Evolutionary conservation across 2,113 vertebrate genomes (phyloP), one percentile per base, ranked within the genome.

Genomic region (Rhipidura dahli): DNA sequence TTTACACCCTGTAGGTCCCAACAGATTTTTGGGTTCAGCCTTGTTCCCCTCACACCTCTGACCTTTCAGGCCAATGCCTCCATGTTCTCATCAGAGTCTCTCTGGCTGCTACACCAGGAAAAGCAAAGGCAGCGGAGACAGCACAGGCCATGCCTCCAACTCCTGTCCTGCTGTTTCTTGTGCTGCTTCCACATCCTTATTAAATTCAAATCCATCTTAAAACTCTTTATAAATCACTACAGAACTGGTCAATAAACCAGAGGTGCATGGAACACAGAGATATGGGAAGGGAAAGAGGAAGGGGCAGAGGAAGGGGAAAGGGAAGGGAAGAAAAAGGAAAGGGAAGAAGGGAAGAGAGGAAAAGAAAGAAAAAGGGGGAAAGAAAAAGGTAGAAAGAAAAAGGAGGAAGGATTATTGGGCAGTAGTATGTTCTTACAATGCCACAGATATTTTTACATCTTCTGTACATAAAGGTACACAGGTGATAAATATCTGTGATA

Each of bases 41-140:
- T 50, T 40, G 35, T 31, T 49, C 26, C 27, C 45, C 54, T 82
- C 63, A 27, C 13, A 15, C 17, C 53, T 47, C 13, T 18, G 35
- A 65, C 10, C 28, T 53, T 59, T 13, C 4, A 54, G 39, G 39
- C 8, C 33, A 28, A 10, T 8, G 23, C 18, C n/a, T 40, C 56
- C 30, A 18, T 0, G 37, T 57, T 26, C 26, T 53, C n/a, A 12
- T 53, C 35, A 16, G 42, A 69, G 26, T 22, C 71, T 63, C 49
- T 47, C 3, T 27, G 39, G 75, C 39, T 84, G 42, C 61, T 37
- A 9, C 35, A 5, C 17, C 11, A 42, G 72, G 30, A 68, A 37
- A 57, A 47, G 30, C 26, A 77, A 53, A 1, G 12, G 44, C 57
- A 82, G 27, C 0, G 0, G 19, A 15, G 39, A 31, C 26, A 66